A percentile compares a stretch with the other conserved stretches of the same genome.
phyloP scores from a whole-genome alignment of 1,140 invertebrate species.

The Drosophila melanica region DNA sequence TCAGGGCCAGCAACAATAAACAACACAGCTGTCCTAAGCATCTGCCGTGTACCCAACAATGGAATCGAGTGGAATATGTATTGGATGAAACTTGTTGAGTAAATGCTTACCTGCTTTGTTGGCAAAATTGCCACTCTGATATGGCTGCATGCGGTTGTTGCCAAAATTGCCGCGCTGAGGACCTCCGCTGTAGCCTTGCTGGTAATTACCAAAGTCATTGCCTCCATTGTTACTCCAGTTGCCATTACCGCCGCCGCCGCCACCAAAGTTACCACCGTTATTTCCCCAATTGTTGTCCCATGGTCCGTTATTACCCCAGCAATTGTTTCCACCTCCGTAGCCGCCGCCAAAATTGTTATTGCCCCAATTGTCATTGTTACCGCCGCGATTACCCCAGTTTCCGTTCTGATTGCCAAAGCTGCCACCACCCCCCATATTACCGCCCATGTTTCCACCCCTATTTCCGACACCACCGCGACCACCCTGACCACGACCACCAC shows the following conservation, averaged over 20 bases:
- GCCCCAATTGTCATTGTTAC: constrained; percentile 86
- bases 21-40: constrained; percentile 52
- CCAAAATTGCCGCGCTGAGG: constrained; percentile 87
- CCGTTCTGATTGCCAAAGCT: constrained; percentile 85
- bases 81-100: constrained; percentile 83
- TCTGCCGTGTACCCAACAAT: constrained; percentile 69
- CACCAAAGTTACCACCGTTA: constrained; percentile 62
- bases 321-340: constrained; percentile 71
- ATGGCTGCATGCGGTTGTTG: constrained; percentile 85
- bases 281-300: constrained; percentile 85
- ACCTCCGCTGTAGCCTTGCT: constrained; percentile 90
- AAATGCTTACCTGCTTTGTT: constrained; percentile 78
- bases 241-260: constrained; percentile 51
- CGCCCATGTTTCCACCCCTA: constrained; percentile 65
- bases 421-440: constrained; percentile 64
- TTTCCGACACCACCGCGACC: constrained; percentile 61
- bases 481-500: constrained; percentile 60
- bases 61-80: not conserved
- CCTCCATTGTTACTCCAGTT: constrained; percentile 81
- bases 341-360: constrained; percentile 85
- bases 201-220: constrained; percentile 89
- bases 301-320: constrained; percentile 82
- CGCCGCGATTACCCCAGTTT: constrained; percentile 89
- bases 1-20: not conserved
- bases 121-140: constrained; percentile 78